A percentile compares a stretch with the other conserved stretches of the same genome.
These are phyloP conservation scores for Drosophila hamatofila DNA, from an alignment of 2,888 invertebrate genomes.

Conservation along the genomic window DNA sequence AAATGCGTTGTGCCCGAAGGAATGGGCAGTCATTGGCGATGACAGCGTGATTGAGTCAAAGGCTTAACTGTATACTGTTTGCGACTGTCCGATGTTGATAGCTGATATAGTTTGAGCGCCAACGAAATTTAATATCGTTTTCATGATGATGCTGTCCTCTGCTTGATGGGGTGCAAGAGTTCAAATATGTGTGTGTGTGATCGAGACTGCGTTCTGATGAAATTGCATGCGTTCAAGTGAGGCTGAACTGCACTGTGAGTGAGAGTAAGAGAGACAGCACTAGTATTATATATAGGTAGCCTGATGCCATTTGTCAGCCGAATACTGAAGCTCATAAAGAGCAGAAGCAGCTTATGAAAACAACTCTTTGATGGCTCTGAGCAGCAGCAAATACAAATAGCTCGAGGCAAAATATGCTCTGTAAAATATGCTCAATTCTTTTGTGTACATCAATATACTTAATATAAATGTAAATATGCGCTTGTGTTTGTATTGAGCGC, in stretches of 20 bases:
- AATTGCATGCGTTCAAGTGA: not conserved
- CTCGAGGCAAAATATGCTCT: slow-evolving; percentile 10
- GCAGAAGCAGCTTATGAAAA: slow-evolving; percentile 7
- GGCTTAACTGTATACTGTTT: slow-evolving; percentile 28
- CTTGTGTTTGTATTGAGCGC: slow-evolving; percentile 1
- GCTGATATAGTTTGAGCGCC: slow-evolving; percentile 8
- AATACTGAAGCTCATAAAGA: not conserved
- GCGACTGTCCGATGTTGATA: slow-evolving; percentile 5
- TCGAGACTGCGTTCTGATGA: not conserved
- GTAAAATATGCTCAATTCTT: slow-evolving; percentile 3
- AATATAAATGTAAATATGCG: slow-evolving; percentile 16
- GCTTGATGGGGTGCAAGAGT: not conserved
- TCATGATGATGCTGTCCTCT: not conserved
- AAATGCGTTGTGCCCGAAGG: slow-evolving; percentile 16
- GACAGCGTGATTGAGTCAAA: slow-evolving; percentile 45
- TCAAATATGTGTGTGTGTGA: not conserved
- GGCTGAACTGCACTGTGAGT: not conserved
- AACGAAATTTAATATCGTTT: slow-evolving; percentile 35
- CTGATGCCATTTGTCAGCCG: slow-evolving; percentile 29
- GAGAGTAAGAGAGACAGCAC: not conserved
- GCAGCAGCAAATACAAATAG: not conserved
- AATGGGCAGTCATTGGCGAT: slow-evolving; percentile 22
- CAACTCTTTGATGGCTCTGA: not conserved
- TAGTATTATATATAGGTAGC: too few relatives aligned
- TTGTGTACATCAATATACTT: not conserved